Base-by-base conservation (phyloP, 2,888 invertebrate genomes). In the Drosophila mimetica region DNA sequence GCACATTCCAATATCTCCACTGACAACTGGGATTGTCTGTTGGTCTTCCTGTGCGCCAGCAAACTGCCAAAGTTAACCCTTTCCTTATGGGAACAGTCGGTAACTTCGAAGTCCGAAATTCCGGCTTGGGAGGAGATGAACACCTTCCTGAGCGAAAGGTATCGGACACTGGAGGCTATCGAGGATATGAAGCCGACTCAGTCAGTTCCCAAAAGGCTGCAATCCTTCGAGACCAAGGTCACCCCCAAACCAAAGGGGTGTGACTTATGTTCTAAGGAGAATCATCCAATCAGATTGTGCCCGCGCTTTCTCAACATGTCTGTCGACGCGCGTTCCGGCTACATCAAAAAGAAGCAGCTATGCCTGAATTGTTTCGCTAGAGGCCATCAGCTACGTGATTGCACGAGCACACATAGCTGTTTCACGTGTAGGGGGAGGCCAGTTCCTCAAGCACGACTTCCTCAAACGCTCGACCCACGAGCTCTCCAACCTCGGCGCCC, bases 11-110 rank as follows among this genome's bases (percentile, higher is more conserved):
- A 37, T 7, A 36, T 14, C 7, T 36, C 14, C 36, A 36, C 36
- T 14, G 36, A 36, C 5, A 36, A 36, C 28, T 28, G 28, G 28
- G 28, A 28, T 28, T 28, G 28, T 28, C 28, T 28, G 5, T 28
- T 28, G 7, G 36, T 36, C 5, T 36, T 36, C 36, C 36, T 36
- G 36, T 36, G 36, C 36, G 8, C 36, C 14, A 36, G 36, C 7
- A 36, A 36, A 36, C 36, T 36, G 36, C 7, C 36, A n/a, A 36
- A 36, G 14, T 6, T 36, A n/a, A 36, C 36, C 36, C 36, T 36
- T 36, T 36, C 36, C n/a, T 14, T 36, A 36, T 36, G 36, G 36
- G 36, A 36, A 14, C 36, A 36, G 7, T 36, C 20, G 20, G 2
- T 20, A 20, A 20, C 20, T 20, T 20, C 20, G 20, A 20, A 20